A percentile compares a stretch with the other conserved stretches of the same genome.
phyloP scores from a whole-genome alignment of 2,113 vertebrate genomes.

The Chloropsis cyanopogon region DNA sequence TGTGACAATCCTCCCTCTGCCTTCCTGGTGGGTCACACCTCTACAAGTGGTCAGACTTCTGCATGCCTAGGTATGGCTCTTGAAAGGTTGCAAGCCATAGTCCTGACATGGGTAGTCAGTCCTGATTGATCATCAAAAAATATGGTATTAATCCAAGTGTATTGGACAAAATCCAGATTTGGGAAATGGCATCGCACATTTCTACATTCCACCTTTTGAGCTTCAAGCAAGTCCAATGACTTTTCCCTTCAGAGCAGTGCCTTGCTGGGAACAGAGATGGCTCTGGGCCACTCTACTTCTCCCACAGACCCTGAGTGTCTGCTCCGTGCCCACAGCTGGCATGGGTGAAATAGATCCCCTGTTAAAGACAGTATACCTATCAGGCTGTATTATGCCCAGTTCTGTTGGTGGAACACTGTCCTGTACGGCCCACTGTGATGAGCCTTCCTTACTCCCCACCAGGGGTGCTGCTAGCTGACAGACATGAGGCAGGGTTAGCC shows the following conservation, averaged over 20 bases:
- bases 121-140: neutral
- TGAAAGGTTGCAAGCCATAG: neutral
- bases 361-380: neutral
- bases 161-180: neutral
- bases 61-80: neutral
- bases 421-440: neutral
- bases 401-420: neutral
- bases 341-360: neutral
- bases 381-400: neutral
- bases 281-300: neutral
- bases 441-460: neutral
- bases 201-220: neutral
- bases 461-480: neutral
- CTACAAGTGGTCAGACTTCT: neutral
- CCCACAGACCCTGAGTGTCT: neutral
- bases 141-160: neutral
- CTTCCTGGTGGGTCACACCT: neutral
- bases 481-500: neutral
- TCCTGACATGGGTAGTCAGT: neutral
- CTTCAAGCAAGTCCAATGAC: neutral
- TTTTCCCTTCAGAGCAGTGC: neutral
- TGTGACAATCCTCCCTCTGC: neutral
- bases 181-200: neutral
- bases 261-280: neutral
- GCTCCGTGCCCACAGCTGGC: neutral